phyloP scores from a whole-genome alignment of 2,113 vertebrate species.

The Coreoperca whiteheadi region DNA sequence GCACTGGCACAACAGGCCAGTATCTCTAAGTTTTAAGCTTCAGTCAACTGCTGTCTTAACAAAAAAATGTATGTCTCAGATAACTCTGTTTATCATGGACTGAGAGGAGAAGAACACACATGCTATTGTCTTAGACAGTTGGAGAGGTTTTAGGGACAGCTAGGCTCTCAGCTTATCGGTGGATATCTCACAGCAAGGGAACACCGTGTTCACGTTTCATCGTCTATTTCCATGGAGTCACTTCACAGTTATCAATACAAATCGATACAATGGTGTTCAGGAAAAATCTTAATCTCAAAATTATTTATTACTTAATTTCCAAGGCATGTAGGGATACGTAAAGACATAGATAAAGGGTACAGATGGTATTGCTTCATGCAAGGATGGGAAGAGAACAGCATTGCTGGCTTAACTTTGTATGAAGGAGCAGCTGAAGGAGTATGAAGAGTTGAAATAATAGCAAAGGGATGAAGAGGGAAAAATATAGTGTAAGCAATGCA shows the following conservation, averaged over 20 bases:
- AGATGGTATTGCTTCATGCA: neutral
- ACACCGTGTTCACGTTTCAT: neutral
- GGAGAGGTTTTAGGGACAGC: neutral
- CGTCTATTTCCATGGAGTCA: neutral
- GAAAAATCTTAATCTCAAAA: neutral
- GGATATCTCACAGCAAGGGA: neutral
- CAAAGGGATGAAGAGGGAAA: neutral
- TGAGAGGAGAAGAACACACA: neutral
- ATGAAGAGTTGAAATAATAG: too few species aligned
- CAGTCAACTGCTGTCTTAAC: neutral
- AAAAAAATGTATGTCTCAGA: constrained; percentile 1
- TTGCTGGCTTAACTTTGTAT: neutral
- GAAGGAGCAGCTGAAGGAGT: too few species aligned
- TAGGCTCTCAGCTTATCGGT: neutral
- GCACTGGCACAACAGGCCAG: neutral
- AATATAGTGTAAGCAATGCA: neutral
- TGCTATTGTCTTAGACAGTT: constrained; percentile 14
- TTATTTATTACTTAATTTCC: neutral
- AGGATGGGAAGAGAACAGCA: neutral
- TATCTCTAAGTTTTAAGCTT: neutral
- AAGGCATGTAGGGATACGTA: neutral
- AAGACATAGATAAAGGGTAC: neutral
- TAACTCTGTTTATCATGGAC: neutral
- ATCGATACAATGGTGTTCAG: neutral
- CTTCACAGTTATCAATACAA: neutral